These are phyloP conservation scores for Cyprinella venusta DNA, from an alignment of 2,797 vertebrate genomes.

Conservation along the genomic window DNA sequence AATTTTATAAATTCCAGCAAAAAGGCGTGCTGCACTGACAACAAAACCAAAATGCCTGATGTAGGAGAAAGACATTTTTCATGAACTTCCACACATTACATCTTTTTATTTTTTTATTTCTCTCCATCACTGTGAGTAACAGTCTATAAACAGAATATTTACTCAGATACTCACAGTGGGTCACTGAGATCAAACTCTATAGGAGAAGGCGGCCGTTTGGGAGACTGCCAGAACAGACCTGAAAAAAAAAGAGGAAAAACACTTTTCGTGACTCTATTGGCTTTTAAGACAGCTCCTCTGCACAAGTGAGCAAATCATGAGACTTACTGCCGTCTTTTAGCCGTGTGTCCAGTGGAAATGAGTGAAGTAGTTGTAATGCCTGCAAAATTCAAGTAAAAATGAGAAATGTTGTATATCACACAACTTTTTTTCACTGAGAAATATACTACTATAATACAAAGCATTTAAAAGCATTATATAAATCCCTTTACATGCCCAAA, in stretches of 20 bases:
- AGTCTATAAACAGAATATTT: slow-evolving; percentile 3
- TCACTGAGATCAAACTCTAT: slow-evolving; percentile 92
- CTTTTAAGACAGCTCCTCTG: not conserved
- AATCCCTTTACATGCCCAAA: not conserved
- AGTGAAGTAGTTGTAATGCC: slow-evolving; percentile 95
- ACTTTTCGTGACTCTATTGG: not conserved
- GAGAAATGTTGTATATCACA: not conserved
- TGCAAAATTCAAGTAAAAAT: slow-evolving; percentile 61
- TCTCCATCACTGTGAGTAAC: not conserved
- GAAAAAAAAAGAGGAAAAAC: slow-evolving; percentile 56
- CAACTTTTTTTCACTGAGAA: not conserved
- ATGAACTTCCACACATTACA: not conserved
- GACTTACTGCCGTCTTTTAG: slow-evolving; percentile 98
- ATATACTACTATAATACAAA: not conserved
- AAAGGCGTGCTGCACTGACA: slow-evolving; percentile 88
- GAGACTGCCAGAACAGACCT: slow-evolving; percentile 99
- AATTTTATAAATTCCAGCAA: slow-evolving; percentile 87
- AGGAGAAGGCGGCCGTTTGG: slow-evolving; percentile 93
- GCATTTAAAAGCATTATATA: not conserved
- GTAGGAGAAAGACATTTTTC: slow-evolving; percentile 21
- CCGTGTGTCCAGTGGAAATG: slow-evolving; percentile 93
- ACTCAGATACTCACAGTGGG: slow-evolving; percentile 85
- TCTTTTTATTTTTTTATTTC: not conserved
- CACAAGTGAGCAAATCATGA: not conserved
- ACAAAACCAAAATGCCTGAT: slow-evolving; percentile 90